Evolutionary conservation across 2,888 invertebrate genomes (phyloP), one percentile per base, ranked within the genome.

Genomic region (Campoplex capitator): DNA sequence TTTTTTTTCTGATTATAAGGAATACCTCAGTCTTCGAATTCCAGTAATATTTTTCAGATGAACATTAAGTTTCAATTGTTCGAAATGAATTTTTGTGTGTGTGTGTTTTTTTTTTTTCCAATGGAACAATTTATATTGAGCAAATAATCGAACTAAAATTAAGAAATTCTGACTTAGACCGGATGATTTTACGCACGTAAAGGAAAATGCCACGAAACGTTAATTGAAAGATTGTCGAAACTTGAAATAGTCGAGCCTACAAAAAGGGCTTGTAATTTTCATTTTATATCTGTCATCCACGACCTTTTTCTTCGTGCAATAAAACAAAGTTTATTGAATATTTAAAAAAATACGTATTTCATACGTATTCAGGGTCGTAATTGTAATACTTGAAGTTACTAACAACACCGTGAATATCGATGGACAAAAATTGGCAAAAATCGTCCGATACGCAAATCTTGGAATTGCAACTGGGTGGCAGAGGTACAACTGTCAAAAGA

Each of bases 341-440:
- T 62, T 62, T 23, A 0, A 2, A 62, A 62, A 62, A 62, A 62
- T 62, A 70, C 70, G 78, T 56, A 70, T 70, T 42, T 18, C 28
- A 42, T 68, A 28, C 18, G 54, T 70, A 62, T 83, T 87, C 84
- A 58, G 56, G 70, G 38, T 80, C 38, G 71, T 83, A 71, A 77
- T 84, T 76, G 85, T 92, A 90, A 71, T 92, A 81, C 8, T 89
- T 89, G 48, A 93, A 93, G 6, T 90, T 92, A 85, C 89, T 93
- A 35, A 94, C 91, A 35, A 91, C 91, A 4, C 94, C 94, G 68
- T 93, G 91, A 71, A 92, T 92, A 54, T 94, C 94, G 32, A 93
- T 90, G 32, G 92, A 92, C n/a, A 94, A 83, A 87, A 93, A 94
- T 88, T 93, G 93, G 23, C 90, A 91, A 85, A 94, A 94, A 88